These are phyloP conservation scores for Apis dorsata DNA, from an alignment of 1,140 invertebrate genomes.

Conservation along the genomic window DNA sequence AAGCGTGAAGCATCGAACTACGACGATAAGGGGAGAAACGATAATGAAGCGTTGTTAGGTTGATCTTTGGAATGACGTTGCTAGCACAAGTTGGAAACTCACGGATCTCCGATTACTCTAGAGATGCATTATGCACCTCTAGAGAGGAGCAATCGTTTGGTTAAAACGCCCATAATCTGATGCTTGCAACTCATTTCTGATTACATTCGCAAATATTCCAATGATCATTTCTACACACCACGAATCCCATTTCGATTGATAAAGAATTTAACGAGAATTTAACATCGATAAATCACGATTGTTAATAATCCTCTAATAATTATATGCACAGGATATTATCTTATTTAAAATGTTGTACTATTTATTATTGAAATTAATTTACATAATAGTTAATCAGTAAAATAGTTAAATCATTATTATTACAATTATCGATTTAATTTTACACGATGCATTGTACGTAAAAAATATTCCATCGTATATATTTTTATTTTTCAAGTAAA, in stretches of 20 bases:
- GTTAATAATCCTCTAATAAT: no score
- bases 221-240: not conserved
- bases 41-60: conserved; percentile 10
- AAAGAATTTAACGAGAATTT: no score
- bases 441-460: no score
- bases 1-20: not conserved
- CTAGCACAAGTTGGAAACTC: not conserved
- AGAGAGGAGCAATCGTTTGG: not conserved
- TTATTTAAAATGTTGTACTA: no score
- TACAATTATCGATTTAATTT: no score
- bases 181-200: not conserved
- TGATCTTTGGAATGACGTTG: conserved; percentile 6
- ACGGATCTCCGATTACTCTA: conserved; percentile 24
- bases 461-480: no score
- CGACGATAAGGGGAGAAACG: not conserved
- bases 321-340: no score
- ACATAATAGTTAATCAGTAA: no score
- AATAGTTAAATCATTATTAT: no score
- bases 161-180: not conserved
- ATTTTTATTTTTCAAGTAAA: no score
- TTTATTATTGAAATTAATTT: no score
- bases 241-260: not conserved
- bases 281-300: no score
- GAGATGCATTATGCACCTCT: conserved; percentile 8
- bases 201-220: not conserved